Percentiles rank a stretch among this genome's conserved stretches.
Conservation (phyloP, 2,888 invertebrate genomes). For the Galerucella pusilla region DNA sequence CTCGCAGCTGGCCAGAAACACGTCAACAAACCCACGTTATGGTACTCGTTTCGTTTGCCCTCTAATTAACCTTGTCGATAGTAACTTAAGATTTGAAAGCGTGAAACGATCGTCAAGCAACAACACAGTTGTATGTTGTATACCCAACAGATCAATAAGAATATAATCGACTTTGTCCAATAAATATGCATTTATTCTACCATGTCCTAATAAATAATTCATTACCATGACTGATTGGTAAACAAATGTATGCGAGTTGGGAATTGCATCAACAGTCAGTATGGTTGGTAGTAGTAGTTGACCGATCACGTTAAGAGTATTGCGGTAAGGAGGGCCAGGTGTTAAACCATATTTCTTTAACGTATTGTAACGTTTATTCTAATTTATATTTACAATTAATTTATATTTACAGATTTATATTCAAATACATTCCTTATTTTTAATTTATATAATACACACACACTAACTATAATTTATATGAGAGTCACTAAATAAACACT, state of each 20-base stretch:
- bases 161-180: slow-evolving; percentile 19
- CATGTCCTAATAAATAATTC: slow-evolving; percentile 37
- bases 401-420: no score
- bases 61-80: neutral
- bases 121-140: neutral
- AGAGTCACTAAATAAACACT: no score
- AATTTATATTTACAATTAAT: no score
- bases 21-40: neutral
- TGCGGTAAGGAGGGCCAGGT: neutral
- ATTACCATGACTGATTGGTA: slow-evolving; percentile 36
- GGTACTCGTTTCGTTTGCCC: slow-evolving; percentile 8
- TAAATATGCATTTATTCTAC: slow-evolving; percentile 40
- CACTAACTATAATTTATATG: no score
- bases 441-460: no score
- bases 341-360: neutral
- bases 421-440: no score
- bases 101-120: neutral
- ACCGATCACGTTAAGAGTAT: neutral
- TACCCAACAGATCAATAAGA: slow-evolving; percentile 7
- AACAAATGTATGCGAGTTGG: slow-evolving; percentile 39
- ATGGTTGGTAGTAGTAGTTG: neutral
- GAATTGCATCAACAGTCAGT: slow-evolving; percentile 22
- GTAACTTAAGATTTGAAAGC: slow-evolving; percentile 20
- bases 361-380: no score
- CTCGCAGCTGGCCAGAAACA: neutral